phyloP scores from a whole-genome alignment of 1,140 invertebrate genomes.

The Atta texana region DNA sequence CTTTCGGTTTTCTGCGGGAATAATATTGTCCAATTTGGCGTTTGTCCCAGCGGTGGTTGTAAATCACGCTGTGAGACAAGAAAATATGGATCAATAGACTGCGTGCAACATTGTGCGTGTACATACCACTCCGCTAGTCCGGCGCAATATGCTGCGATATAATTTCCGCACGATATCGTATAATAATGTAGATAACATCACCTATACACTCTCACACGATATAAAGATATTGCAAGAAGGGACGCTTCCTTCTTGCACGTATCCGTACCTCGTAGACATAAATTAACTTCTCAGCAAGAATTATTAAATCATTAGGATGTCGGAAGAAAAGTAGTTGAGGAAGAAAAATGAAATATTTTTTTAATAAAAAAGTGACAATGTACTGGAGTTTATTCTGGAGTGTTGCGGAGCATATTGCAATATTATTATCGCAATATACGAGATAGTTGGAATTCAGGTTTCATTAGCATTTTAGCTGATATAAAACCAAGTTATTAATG shows the following conservation, averaged over 20 bases:
- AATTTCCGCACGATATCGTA: slow-evolving; percentile 48
- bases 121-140: neutral
- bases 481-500: neutral
- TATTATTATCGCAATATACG: neutral
- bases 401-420: neutral
- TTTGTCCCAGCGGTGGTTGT: slow-evolving; percentile 4
- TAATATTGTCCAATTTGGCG: slow-evolving; percentile 31
- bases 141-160: slow-evolving; percentile 29
- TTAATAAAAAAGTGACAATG: slow-evolving; percentile 22
- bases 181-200: slow-evolving; percentile 18
- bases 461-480: neutral
- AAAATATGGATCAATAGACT: slow-evolving; percentile 57
- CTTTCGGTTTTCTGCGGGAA: slow-evolving; percentile 12
- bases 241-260: slow-evolving; percentile 21
- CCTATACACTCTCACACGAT: neutral
- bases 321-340: neutral
- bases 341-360: neutral
- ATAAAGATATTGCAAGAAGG: slow-evolving; percentile 42
- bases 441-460: neutral
- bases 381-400: neutral
- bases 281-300: slow-evolving; percentile 18
- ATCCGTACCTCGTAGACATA: neutral
- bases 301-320: slow-evolving; percentile 36
- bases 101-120: slow-evolving; percentile 53
- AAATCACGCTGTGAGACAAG: slow-evolving; percentile 52